A percentile compares a stretch with the other conserved stretches of the same genome.
Evolutionary conservation across 2,888 invertebrate species (phyloP).

Genomic region (Drosophila silvestris): DNA sequence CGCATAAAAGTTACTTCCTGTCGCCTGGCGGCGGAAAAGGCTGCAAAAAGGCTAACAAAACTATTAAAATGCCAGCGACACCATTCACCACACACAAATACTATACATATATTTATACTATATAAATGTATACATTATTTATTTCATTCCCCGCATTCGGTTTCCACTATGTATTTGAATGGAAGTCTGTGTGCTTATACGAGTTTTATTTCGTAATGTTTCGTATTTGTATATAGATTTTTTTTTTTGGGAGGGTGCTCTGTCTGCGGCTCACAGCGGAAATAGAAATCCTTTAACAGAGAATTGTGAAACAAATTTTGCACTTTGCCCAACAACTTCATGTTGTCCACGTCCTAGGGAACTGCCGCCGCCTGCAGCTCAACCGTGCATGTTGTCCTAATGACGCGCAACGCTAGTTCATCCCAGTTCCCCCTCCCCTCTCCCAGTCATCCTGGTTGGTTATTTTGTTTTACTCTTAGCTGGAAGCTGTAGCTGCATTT

Average conservation of each 20-base stretch:
- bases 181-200: slow-evolving; percentile 43
- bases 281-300: slow-evolving; percentile 76
- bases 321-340: slow-evolving; percentile 66
- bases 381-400: slow-evolving; percentile 71
- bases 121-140: slow-evolving; percentile 69
- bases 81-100: slow-evolving; percentile 20
- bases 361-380: slow-evolving; percentile 42
- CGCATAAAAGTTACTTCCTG: slow-evolving; percentile 76
- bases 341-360: slow-evolving; percentile 47
- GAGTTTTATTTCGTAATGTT: slow-evolving; percentile 51
- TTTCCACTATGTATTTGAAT: slow-evolving; percentile 13
- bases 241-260: slow-evolving; percentile 11
- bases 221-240: slow-evolving; percentile 24
- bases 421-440: slow-evolving; percentile 2
- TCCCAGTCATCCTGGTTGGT: slow-evolving; percentile 4
- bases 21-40: slow-evolving; percentile 45
- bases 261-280: slow-evolving; percentile 68
- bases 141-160: slow-evolving; percentile 35
- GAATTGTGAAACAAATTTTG: slow-evolving; percentile 77
- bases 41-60: slow-evolving; percentile 72
- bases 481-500: slow-evolving; percentile 44
- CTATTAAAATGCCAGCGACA: slow-evolving; percentile 79
- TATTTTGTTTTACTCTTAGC: slow-evolving; percentile 51
- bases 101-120: slow-evolving; percentile 8
- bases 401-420: slow-evolving; percentile 69